Conservation (phyloP, 2,888 invertebrate species). For the Luffia ferchaultella region DNA sequence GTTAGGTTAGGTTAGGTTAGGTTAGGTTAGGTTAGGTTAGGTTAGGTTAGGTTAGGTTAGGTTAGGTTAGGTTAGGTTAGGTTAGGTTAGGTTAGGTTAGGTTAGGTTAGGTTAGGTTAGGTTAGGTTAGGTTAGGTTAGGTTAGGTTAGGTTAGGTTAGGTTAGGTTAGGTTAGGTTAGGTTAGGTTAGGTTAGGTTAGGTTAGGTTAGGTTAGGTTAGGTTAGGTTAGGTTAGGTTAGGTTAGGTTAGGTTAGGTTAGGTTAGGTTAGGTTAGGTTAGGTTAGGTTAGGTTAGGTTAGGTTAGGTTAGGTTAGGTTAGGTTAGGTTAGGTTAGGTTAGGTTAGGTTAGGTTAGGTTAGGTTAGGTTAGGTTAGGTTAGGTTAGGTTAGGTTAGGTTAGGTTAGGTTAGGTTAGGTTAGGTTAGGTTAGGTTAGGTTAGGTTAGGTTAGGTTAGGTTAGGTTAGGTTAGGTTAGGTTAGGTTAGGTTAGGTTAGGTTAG, state of each 20-base stretch:
- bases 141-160: slow-evolving; percentile 14
- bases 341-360: slow-evolving; percentile 13
- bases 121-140: slow-evolving; percentile 13
- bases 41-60: slow-evolving; percentile 11
- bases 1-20: slow-evolving; percentile 11
- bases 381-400: slow-evolving; percentile 13
- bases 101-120: slow-evolving; percentile 14
- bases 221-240: slow-evolving; percentile 18
- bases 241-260: slow-evolving; percentile 15
- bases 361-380: slow-evolving; percentile 13
- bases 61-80: slow-evolving; percentile 15
- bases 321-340: slow-evolving; percentile 15
- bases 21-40: slow-evolving; percentile 10
- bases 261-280: slow-evolving; percentile 16
- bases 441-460: slow-evolving; percentile 13
- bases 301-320: slow-evolving; percentile 16
- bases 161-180: slow-evolving; percentile 18
- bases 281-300: slow-evolving; percentile 17
- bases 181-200: slow-evolving; percentile 17
- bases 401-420: slow-evolving; percentile 11
- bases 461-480: slow-evolving; percentile 11
- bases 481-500: slow-evolving; percentile 11
- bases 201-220: slow-evolving; percentile 17
- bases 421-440: slow-evolving; percentile 12
- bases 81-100: slow-evolving; percentile 15